Evolutionary conservation across 2,113 vertebrate genomes (phyloP), one percentile per base, ranked within the genome.

Genomic region (Indicator indicator): DNA sequence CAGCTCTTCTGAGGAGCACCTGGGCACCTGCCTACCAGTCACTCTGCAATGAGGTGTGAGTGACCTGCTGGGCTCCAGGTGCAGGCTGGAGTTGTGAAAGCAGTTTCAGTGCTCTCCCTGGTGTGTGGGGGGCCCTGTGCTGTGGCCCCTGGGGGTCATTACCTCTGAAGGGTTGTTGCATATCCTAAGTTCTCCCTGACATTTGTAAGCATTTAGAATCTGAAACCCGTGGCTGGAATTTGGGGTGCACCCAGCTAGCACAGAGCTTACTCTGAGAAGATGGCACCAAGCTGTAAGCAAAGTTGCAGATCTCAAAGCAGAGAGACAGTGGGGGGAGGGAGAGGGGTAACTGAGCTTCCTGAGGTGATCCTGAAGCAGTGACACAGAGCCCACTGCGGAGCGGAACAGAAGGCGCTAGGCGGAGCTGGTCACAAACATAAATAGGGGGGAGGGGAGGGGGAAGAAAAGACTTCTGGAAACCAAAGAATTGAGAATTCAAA

Each of bases 301-400:
- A 94, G 93, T 48, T 94, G 95, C 44, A 77, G 68, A 72, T 88
- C 94, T 97, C 84, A 74, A 95, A 97, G 94, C 96, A 89, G 95
- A 96, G 96, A 52, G 50, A 24, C 23, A 12, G 50, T 52, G 50
- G 6, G 97, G 96, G 96, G 94, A 68, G 26, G 89, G 19, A 95
- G 97, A 96, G 91, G 52, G 89, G 12, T 93, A 88, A 96, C 93
- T 81, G 97, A 97, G 93, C 89, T 99, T 99, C 98, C 98, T 99
- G 98, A 99, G 98, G 98, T 98, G 98, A 98, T 97, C 96, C 97
- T 97, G 97, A 97, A 97, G 96, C 96, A 97, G 97, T 54, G 96
- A 96, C 70, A 93, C 95, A 96, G 97, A 96, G 89, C 93, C 95
- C 97, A 93, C 95, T 89, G 95, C 95, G 89, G 32, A 86, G 80